phyloP scores from a whole-genome alignment of 2,888 invertebrate species.

The Linnaemya tessellans region DNA sequence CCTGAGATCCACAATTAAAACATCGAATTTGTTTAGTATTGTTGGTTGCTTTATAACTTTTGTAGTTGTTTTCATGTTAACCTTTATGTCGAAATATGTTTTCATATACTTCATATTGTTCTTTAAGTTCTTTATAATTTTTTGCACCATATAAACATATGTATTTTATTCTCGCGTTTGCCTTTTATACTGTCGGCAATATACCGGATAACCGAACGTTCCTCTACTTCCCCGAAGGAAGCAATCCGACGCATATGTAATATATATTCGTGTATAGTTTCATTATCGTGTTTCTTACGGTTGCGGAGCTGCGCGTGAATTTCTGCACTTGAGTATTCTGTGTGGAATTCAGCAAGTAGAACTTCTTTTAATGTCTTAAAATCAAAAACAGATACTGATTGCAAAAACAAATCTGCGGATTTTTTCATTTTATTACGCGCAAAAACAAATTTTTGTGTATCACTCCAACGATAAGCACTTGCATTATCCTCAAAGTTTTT shows the following conservation, averaged over 20 bases:
- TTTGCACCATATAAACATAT: slow-evolving; percentile 16
- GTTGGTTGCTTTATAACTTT: not conserved
- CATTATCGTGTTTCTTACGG: slow-evolving; percentile 27
- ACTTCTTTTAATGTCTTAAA: slow-evolving; percentile 41
- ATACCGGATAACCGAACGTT: slow-evolving; percentile 53
- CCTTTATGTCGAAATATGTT: slow-evolving; percentile 25
- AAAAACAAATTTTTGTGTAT: slow-evolving; percentile 51
- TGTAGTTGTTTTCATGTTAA: slow-evolving; percentile 16
- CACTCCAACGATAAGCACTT: slow-evolving; percentile 38
- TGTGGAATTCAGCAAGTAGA: slow-evolving; percentile 43
- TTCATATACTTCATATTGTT: slow-evolving; percentile 15
- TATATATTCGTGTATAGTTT: too few species aligned
- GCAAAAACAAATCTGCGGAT: slow-evolving; percentile 43
- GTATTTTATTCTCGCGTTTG: slow-evolving; percentile 47
- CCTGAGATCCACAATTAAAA: slow-evolving; percentile 48
- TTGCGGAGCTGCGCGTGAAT: slow-evolving; percentile 54
- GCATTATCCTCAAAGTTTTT: slow-evolving; percentile 50
- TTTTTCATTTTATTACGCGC: slow-evolving; percentile 59
- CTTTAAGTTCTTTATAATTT: slow-evolving; percentile 16
- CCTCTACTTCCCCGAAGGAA: slow-evolving; percentile 47
- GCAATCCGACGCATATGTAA: slow-evolving; percentile 42
- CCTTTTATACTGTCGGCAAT: slow-evolving; percentile 52
- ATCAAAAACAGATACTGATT: slow-evolving; percentile 35
- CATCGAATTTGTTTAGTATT: slow-evolving; percentile 41
- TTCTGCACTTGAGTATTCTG: slow-evolving; percentile 52